Percentiles rank a stretch among this genome's conserved stretches.
Conservation (phyloP, 2,113 vertebrate genomes). For the Lutjanus erythropterus region DNA sequence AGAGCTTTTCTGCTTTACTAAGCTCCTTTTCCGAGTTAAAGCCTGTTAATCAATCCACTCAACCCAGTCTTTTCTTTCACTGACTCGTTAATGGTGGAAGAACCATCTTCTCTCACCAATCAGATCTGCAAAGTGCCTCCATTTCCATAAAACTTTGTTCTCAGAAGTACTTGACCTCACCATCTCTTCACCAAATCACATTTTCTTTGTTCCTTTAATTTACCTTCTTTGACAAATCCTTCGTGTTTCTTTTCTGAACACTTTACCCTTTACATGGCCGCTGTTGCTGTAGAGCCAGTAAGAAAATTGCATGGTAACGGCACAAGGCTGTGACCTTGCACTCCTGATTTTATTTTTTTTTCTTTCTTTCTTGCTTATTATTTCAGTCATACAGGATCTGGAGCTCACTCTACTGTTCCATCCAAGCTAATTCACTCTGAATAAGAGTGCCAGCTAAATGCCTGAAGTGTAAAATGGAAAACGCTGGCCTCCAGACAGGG, state of each 20-base stretch:
- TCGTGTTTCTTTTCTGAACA: background rate
- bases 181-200: background rate
- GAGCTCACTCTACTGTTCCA: conserved; percentile 20
- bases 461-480: conserved; percentile 49
- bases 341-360: background rate
- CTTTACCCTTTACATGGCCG: background rate
- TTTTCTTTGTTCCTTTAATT: conserved; percentile 12
- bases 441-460: conserved; percentile 44
- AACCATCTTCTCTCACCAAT: conserved; percentile 7
- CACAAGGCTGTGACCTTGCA: background rate
- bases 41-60: conserved; percentile 34
- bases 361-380: conserved; percentile 9
- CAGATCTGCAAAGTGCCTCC: conserved; percentile 9
- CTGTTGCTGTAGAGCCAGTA: background rate
- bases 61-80: conserved; percentile 1
- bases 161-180: conserved; percentile 12
- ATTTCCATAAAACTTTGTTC: conserved; percentile 1
- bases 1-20: conserved; percentile 4
- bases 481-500: conserved; percentile 24
- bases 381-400: conserved; percentile 21
- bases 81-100: background rate
- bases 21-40: background rate
- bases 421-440: conserved; percentile 40
- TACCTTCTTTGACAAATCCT: background rate
- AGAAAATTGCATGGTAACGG: conserved; percentile 24